A percentile compares a stretch with the other conserved stretches of the same genome.
Conservation (phyloP, 92 coral and sea anemone species). For the Pocillopora grandis region DNA sequence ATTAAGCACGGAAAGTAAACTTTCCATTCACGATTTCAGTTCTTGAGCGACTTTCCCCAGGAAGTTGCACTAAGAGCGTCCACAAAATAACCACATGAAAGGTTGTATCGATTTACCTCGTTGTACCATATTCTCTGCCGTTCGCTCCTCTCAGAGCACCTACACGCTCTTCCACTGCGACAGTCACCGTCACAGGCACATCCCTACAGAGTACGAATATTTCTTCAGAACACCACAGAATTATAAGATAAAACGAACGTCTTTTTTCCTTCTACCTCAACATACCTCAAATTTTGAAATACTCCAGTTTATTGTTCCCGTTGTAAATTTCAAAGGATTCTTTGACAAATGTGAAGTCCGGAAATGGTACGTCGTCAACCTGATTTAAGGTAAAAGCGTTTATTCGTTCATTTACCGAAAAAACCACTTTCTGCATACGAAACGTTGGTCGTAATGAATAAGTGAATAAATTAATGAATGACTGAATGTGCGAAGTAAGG, state of each 20-base stretch:
- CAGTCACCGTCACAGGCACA: constrained; percentile 77
- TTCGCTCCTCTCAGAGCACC: constrained; percentile 71
- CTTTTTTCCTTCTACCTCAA: neutral
- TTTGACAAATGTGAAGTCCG: constrained; percentile 77
- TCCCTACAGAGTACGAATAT: constrained; percentile 44
- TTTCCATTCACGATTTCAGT: too few relatives aligned
- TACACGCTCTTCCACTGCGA: constrained; percentile 63
- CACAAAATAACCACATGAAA: neutral
- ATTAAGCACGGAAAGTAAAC: too few relatives aligned
- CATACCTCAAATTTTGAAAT: constrained; percentile 67
- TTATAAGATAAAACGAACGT: neutral
- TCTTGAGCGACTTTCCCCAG: too few relatives aligned
- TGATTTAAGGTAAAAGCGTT: constrained; percentile 5
- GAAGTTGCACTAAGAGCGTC: too few relatives aligned
- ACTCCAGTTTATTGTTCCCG: constrained; percentile 66
- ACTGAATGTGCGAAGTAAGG: too few relatives aligned
- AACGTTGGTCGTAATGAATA: too few relatives aligned
- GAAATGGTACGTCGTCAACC: constrained; percentile 87
- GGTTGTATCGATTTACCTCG: constrained; percentile 54
- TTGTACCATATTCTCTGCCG: constrained; percentile 84
- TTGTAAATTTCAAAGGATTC: constrained; percentile 76
- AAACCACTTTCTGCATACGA: too few relatives aligned
- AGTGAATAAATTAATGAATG: too few relatives aligned
- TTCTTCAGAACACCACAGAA: neutral
- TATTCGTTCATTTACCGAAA: too few relatives aligned